Percentiles rank a stretch among this genome's conserved stretches.
Conservation (phyloP, 2,888 invertebrate genomes). For the Drosophila gaucha region DNA sequence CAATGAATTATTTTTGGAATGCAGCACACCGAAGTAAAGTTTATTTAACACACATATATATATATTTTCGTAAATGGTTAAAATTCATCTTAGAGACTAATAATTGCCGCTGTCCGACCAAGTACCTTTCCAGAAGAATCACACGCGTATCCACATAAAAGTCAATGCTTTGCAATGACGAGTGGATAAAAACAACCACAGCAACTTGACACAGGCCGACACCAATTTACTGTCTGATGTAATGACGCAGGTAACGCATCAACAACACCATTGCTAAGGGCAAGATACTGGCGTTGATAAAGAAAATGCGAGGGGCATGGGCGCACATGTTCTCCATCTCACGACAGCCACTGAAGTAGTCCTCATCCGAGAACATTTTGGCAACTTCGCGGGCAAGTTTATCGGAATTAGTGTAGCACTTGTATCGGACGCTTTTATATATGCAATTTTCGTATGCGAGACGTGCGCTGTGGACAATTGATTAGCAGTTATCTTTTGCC, state of each 20-base stretch:
- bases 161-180: conserved; percentile 70
- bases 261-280: conserved; percentile 29
- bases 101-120: conserved; percentile 69
- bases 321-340: conserved; percentile 79
- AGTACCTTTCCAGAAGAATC: conserved; percentile 43
- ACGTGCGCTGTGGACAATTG: conserved; percentile 75
- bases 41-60: conserved; percentile 33
- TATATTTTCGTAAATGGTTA: conserved; percentile 12
- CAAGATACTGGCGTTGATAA: conserved; percentile 18
- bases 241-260: conserved; percentile 21
- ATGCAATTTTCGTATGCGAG: conserved; percentile 84
- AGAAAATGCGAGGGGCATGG: conserved; percentile 20
- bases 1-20: not conserved
- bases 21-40: conserved; percentile 10
- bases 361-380: conserved; percentile 83
- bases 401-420: conserved; percentile 83
- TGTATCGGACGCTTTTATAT: conserved; percentile 83
- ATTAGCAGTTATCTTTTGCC: not conserved
- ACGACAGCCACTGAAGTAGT: conserved; percentile 83
- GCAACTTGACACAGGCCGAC: not conserved
- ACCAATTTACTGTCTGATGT: conserved; percentile 34
- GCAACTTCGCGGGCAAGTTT: conserved; percentile 83
- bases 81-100: conserved; percentile 26
- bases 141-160: conserved; percentile 34
- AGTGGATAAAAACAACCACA: conserved; percentile 33